Evolutionary conservation across 2,888 invertebrate genomes (phyloP), one percentile per base, ranked within the genome.

Genomic region (Chloromyia formosa): DNA sequence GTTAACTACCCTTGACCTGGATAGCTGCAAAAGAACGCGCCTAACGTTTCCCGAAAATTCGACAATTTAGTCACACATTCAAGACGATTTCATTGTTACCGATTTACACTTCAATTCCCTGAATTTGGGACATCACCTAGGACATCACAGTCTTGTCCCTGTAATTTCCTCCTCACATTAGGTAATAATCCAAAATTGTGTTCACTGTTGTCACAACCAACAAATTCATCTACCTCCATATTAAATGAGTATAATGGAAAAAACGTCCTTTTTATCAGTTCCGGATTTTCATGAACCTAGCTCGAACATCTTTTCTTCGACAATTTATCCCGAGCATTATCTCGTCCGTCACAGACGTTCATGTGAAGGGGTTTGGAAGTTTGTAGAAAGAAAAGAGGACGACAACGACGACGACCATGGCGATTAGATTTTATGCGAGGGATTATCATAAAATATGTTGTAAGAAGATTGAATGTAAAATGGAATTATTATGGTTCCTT

Each of bases 401-500:
- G 16, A n/a, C 49, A 49, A 49, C 14, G 16, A 49, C 12, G 12
- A 49, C 49, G 49, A 49, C 56, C 56, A 20, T 20, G 40, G 40
- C 62, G 62, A 66, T 66, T 49, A 66, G 66, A 49, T 49, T 66
- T 66, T 66, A 66, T 66, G 45, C 49, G 49, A 49, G 5, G 66
- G 66, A 66, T 49, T 66, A 66, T 20, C 27, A 66, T 49, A 66
- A 66, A 62, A 66, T 18, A 22, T 4, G 66, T 66, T 22, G 66
- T 45, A 49, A 66, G 66, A 22, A 49, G 23, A 66, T 22, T 66
- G 66, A 66, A 66, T 49, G 35, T 66, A 45, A 66, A 66, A 66
- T 66, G 22, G 49, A 66, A 35, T 62, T 62, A 56, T 62, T 27
- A 62, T 62, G 62, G 62, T 42, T 22, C 4, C 18, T 62, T 62